Evolutionary conservation across 2,888 invertebrate species (phyloP), one percentile per base, ranked within the genome.

Genomic region (Chrysolina haemoptera): DNA sequence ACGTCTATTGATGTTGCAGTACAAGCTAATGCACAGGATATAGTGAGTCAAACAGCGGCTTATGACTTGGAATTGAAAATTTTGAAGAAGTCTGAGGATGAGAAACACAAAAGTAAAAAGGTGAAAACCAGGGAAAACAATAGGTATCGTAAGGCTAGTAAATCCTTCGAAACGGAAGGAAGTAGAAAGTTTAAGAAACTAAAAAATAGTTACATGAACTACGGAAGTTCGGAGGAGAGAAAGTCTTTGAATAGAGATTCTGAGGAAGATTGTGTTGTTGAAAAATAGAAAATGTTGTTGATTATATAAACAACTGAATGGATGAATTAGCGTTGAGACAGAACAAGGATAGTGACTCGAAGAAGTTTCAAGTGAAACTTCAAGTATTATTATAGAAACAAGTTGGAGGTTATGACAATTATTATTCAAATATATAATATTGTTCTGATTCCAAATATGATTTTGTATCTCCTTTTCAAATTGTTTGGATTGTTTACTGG

Each of bases 1-100:
- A 90, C 89, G 0, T 90, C 90, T 62, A 90, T 89, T 68, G 91
- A 91, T 78, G 90, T 91, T 10, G 91, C 90, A 10, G 90, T 91
- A n/a, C 91, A 91, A 81, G 89, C 91, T 0, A 90, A 90, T 82
- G 89, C 90, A 1, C 89, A 88, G 73, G 91, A 91, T 79, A 89
- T 91, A 63, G 79, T 71, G 3, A 67, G 64, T 16, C 89, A 89
- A 55, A 89, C 89, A 22, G 86, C 88, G 10, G 83, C 84, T 5
- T 72, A 70, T 14, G 75, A 76, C 59, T 62, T 55, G n/a, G 76
- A 76, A 50, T 20, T 74, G 59, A 72, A 81, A 73, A 79, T 74
- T 53, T 72, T 79, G 48, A 80, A 79, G 27, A 81, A 80, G 73
- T 82, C 78, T 68, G 82, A 80, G 27, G 79, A 77, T 63, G 82